Conservation (phyloP, 2,797 vertebrate species). For the Tauraco hartlaubi region DNA sequence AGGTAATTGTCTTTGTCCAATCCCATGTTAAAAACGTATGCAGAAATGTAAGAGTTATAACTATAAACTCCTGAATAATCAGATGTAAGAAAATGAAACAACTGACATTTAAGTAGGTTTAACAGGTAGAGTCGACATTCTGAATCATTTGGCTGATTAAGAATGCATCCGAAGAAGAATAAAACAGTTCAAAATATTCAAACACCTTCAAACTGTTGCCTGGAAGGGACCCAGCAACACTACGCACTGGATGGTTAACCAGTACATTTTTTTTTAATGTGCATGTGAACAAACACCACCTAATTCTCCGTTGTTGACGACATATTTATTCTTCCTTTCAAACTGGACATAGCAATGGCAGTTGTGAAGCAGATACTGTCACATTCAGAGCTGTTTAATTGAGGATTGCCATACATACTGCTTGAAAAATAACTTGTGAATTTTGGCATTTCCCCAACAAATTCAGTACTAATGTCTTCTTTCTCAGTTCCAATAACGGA, state of each 20-base stretch:
- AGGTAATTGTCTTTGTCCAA: not conserved
- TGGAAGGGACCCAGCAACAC: not conserved
- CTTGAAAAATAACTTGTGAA: not conserved
- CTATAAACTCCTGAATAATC: not conserved
- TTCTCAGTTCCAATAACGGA: not conserved
- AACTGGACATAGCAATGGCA: not conserved
- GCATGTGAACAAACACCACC: not conserved
- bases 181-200: not conserved
- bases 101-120: not conserved
- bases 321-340: not conserved
- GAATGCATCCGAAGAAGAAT: not conserved
- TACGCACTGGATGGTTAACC: not conserved
- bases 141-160: not conserved
- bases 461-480: not conserved
- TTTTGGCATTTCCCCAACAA: not conserved
- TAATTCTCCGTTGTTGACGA: not conserved
- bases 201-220: not conserved
- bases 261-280: not conserved
- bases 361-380: not conserved
- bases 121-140: not conserved
- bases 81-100: not conserved
- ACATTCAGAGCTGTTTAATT: not conserved
- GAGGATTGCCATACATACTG: not conserved
- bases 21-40: not conserved
- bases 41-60: not conserved